Evolutionary conservation across 2,113 vertebrate genomes (phyloP).

Genomic region (Brachypteracias leptosomus): DNA sequence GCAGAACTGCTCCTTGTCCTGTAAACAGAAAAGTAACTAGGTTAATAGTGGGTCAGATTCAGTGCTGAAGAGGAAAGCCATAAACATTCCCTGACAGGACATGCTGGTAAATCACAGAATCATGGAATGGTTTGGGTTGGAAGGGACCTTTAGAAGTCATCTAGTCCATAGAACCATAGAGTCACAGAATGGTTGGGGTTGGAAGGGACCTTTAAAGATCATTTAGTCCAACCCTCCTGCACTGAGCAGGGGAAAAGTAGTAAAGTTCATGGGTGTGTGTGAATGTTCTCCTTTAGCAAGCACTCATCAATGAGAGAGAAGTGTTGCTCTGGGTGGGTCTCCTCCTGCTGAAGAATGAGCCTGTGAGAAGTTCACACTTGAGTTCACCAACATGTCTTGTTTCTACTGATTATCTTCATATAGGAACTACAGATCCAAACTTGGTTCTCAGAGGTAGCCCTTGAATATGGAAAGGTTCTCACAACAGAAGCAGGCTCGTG

Average conservation of each 20-base stretch:
- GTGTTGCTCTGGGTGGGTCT: background rate
- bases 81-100: background rate
- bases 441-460: background rate
- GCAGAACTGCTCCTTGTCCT: background rate
- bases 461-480: background rate
- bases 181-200: no score
- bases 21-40: background rate
- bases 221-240: no score
- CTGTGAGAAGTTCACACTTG: background rate
- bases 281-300: background rate
- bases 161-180: no score
- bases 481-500: background rate
- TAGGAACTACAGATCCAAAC: background rate
- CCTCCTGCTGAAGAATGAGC: background rate
- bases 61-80: accelerated
- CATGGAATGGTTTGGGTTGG: no score
- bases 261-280: background rate
- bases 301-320: background rate
- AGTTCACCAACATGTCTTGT: accelerated
- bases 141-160: no score
- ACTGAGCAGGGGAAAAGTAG: background rate
- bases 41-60: background rate
- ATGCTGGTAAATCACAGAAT: background rate
- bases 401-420: background rate
- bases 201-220: no score